Evolutionary conservation across 2,797 vertebrate species (phyloP), one percentile per base, ranked within the genome.

Genomic region (Myiotriccus ornatus): DNA sequence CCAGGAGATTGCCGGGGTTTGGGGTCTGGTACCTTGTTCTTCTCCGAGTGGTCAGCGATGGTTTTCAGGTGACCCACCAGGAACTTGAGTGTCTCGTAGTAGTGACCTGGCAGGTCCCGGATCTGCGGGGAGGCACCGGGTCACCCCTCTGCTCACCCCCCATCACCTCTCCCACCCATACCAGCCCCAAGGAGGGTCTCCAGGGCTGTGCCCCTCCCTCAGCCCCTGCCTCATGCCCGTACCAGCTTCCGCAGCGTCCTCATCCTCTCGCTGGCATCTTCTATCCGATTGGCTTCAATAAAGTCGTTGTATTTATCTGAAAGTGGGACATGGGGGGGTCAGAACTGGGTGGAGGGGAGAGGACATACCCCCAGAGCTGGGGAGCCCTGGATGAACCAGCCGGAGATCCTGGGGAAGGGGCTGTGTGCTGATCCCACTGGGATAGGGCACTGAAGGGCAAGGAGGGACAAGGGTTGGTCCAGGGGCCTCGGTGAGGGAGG

Each of bases 221-320:
- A 21, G 20, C 14, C 56, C 34, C 12, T 12, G n/a, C 6, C 10
- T 88, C 77, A 1, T 7, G 24, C 69, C 68, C 92, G 65, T 89
- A 99, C 99, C 98, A 99, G 97, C 97, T 99, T 99, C 95, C 99
- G 97, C 96, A 99, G 98, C 0, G 98, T 99, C 96, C 99, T 99
- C 94, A 99, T 98, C 76, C 99, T 98, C 83, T 99, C 99, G 6
- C 98, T 98, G 13, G 99, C 97, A 0, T 98, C 98, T 16, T 99
- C 99, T 52, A 99, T 98, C 30, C 99, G 98, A 94, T 99, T 99
- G 95, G 99, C 99, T 46, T 99, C 99, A 0, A 99, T 99, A 64
- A 99, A 99, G 94, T 99, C 99, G 0, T 98, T 99, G 97, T 99
- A 99, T 88, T 99, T 99, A 94, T 99, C 99, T 99, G 79, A 8